These are phyloP conservation scores for Poecilus cupreus DNA, from an alignment of 2,888 invertebrate species.

Conservation along the genomic window DNA sequence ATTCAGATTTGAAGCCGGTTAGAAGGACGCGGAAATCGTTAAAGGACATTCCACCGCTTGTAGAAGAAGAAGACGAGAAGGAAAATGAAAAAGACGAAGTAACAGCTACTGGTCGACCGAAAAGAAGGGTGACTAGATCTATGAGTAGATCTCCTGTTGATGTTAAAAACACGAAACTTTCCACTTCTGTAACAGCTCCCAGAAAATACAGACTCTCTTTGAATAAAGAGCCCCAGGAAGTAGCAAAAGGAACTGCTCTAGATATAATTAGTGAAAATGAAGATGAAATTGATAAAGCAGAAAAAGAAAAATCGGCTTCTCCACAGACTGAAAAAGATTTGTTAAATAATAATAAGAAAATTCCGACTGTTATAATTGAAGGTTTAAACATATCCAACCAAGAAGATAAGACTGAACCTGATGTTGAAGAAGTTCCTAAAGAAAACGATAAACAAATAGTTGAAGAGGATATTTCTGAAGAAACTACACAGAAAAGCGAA, in stretches of 20 bases:
- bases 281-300: slow-evolving; percentile 27
- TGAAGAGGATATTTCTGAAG: slow-evolving; percentile 22
- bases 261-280: slow-evolving; percentile 62
- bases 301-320: slow-evolving; percentile 22
- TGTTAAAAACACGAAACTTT: slow-evolving; percentile 36
- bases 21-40: not conserved
- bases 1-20: not conserved
- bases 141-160: slow-evolving; percentile 62
- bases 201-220: slow-evolving; percentile 61
- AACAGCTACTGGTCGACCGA: slow-evolving; percentile 38
- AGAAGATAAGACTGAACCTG: slow-evolving; percentile 24
- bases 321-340: not conserved
- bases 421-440: slow-evolving; percentile 31
- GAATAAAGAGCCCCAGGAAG: slow-evolving; percentile 53
- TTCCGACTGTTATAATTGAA: not conserved
- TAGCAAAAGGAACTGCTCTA: slow-evolving; percentile 57
- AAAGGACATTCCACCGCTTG: slow-evolving; percentile 7
- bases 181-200: slow-evolving; percentile 35
- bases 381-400: not conserved
- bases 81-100: slow-evolving; percentile 54
- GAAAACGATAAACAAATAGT: not conserved
- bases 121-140: slow-evolving; percentile 58
- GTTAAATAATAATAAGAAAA: slow-evolving; percentile 15
- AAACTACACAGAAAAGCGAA: slow-evolving; percentile 11
- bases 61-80: slow-evolving; percentile 46